A percentile compares a stretch with the other conserved stretches of the same genome.
These are phyloP conservation scores for Perca flavescens DNA, from an alignment of 2,113 vertebrate species.

Conservation along the genomic window DNA sequence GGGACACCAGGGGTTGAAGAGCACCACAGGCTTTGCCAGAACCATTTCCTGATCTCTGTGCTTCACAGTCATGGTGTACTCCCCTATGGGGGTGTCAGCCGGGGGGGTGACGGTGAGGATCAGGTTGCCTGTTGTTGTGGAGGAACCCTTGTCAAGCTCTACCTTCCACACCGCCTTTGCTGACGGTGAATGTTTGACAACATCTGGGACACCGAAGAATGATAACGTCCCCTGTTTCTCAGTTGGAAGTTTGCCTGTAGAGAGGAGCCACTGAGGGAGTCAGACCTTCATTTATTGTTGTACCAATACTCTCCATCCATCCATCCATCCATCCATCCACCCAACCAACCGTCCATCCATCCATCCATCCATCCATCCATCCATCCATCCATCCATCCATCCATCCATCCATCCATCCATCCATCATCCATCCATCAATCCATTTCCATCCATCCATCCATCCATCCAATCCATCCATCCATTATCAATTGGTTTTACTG, in stretches of 20 bases:
- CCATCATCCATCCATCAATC: no score
- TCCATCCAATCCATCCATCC: no score
- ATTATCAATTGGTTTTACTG: neutral
- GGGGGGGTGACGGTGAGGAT: constrained; percentile 80
- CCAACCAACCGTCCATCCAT: no score
- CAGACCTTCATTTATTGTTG: neutral
- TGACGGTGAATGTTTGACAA: rapidly evolving
- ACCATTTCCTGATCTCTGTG: constrained; percentile 1
- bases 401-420: neutral
- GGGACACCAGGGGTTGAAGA: constrained; percentile 91
- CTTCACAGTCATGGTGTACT: constrained; percentile 78
- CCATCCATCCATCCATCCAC: neutral
- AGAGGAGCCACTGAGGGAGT: neutral
- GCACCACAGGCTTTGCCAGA: constrained; percentile 79
- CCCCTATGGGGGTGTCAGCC: constrained; percentile 82
- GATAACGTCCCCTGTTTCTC: constrained; percentile 72
- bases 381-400: no score
- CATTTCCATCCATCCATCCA: no score
- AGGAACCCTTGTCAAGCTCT: constrained; percentile 52
- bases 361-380: no score
- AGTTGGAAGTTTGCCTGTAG: constrained; percentile 79
- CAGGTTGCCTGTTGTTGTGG: constrained; percentile 28
- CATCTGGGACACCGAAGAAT: constrained; percentile 76
- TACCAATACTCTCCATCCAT: neutral
- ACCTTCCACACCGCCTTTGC: constrained; percentile 82